Evolutionary conservation across 2,113 vertebrate genomes (phyloP).

Genomic region (Cariama cristata): DNA sequence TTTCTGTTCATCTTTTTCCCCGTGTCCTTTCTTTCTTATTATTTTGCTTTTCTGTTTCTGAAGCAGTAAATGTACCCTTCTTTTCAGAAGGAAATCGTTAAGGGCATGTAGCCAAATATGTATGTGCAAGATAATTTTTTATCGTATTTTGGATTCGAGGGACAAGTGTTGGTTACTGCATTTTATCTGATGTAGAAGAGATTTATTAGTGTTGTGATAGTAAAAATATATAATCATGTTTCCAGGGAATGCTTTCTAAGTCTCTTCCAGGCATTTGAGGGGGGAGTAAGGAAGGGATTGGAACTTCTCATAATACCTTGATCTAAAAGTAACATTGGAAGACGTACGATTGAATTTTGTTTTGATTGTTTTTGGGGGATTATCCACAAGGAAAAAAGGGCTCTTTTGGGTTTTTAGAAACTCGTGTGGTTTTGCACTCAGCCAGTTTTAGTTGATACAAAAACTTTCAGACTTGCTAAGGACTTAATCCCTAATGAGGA

Average conservation of each 20-base stretch:
- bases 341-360: not conserved
- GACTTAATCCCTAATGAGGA: not conserved
- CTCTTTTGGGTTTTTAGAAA: not conserved
- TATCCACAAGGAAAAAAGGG: not conserved
- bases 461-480: conserved; percentile 23
- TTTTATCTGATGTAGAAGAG: conserved; percentile 51
- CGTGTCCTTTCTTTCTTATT: conserved; percentile 1
- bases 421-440: not conserved
- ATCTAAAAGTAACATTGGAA: conserved; percentile 25
- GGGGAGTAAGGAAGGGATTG: not conserved
- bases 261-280: not conserved
- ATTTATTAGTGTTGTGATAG: not conserved
- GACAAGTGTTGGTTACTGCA: conserved; percentile 21
- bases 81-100: conserved; percentile 5
- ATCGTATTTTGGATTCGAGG: conserved; percentile 38
- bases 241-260: conserved; percentile 7
- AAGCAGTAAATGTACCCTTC: conserved; percentile 1
- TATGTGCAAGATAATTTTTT: conserved; percentile 47
- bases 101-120: conserved; percentile 45
- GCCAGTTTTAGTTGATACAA: conserved; percentile 1
- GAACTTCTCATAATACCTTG: conserved; percentile 13
- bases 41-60: conserved; percentile 32
- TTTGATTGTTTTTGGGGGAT: not conserved
- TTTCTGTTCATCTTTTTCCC: conserved; percentile 43
- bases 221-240: conserved; percentile 31